Conservation (phyloP, 2,113 vertebrate genomes). For the Psettodes erumei region DNA sequence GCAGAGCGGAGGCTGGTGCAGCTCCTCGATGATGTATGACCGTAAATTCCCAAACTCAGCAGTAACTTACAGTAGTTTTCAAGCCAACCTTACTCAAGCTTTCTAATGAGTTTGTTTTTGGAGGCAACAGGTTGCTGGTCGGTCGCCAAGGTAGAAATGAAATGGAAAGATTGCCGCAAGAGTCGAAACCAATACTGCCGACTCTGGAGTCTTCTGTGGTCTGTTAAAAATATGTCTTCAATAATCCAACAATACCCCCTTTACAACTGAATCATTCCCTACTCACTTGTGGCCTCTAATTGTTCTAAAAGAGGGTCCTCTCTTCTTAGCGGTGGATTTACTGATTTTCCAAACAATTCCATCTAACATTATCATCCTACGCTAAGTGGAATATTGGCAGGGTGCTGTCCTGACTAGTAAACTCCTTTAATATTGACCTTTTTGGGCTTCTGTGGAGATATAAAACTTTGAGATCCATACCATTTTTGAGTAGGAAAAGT, state of each 20-base stretch:
- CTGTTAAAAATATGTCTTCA: constrained; percentile 16
- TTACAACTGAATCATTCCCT: constrained; percentile 2
- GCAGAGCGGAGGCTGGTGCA: not conserved
- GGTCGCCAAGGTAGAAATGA: not conserved
- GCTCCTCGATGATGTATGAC: constrained; percentile 13
- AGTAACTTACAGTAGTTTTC: not conserved
- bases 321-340: constrained; percentile 10
- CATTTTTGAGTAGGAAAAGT: not conserved
- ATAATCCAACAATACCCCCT: not conserved
- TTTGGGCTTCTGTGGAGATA: not conserved
- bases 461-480: not conserved
- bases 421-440: not conserved
- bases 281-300: constrained; percentile 9
- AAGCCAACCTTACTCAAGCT: not conserved
- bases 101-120: not conserved
- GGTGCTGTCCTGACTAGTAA: not conserved
- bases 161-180: not conserved
- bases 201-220: constrained; percentile 10
- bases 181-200: not conserved
- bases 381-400: not conserved
- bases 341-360: constrained; percentile 16
- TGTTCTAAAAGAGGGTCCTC: constrained; percentile 5
- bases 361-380: not conserved
- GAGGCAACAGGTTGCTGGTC: not conserved
- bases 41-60: not conserved